Evolutionary conservation across 92 coral and sea anemone species (phyloP).

Genomic region (Actinernus sp.): DNA sequence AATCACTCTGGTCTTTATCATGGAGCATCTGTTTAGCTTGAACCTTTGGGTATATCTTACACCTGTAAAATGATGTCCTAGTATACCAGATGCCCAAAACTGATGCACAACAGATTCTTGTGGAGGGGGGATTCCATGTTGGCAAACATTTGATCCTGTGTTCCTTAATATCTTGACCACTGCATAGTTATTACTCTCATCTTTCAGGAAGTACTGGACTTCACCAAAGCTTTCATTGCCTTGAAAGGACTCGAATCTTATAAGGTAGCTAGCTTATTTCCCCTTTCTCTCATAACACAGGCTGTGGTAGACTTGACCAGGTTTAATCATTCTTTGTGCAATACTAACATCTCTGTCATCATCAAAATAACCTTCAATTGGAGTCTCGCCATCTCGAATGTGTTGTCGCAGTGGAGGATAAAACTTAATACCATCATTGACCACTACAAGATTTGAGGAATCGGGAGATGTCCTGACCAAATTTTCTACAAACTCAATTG

Average conservation of each 20-base stretch:
- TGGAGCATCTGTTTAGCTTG: conserved; percentile 35
- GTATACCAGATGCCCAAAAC: conserved; percentile 42
- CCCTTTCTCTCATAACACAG: conserved; percentile 37
- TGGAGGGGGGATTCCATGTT: conserved; percentile 36
- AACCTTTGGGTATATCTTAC: conserved; percentile 48
- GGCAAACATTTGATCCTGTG: conserved; percentile 49
- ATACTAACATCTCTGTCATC: conserved; percentile 21
- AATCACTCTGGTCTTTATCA: conserved; percentile 39
- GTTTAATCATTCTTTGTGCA: conserved; percentile 57
- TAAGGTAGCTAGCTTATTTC: conserved; percentile 61
- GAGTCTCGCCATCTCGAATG: conserved; percentile 18
- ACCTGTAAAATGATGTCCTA: conserved; percentile 53
- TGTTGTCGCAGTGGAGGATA: conserved; percentile 31
- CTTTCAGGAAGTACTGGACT: too few species aligned
- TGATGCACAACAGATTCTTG: conserved; percentile 47
- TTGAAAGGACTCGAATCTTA: conserved; percentile 20
- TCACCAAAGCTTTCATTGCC: conserved; percentile 47
- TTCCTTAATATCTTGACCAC: conserved; percentile 34
- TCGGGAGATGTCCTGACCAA: too few species aligned
- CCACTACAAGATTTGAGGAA: conserved; percentile 17
- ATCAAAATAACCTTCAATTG: conserved; percentile 32
- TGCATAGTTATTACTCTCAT: conserved; percentile 43
- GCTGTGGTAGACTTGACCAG: conserved; percentile 67
- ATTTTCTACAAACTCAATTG: conserved; percentile 30
- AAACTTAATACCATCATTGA: conserved; percentile 44